phyloP scores from a whole-genome alignment of 1,140 invertebrate genomes.

The Cotesia typhae region DNA sequence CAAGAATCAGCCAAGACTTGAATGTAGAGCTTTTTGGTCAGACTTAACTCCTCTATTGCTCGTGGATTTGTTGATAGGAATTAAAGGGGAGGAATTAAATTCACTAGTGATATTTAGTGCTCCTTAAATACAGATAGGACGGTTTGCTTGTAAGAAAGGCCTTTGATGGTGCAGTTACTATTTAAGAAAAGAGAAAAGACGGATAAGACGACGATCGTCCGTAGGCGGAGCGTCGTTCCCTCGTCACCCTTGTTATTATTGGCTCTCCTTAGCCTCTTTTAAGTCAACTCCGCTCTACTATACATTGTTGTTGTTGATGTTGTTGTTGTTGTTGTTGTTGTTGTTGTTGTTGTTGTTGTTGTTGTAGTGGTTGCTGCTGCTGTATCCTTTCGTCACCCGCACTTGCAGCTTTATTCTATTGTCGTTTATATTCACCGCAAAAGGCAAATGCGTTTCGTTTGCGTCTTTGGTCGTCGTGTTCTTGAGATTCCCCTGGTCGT shows the following conservation, averaged over 20 bases:
- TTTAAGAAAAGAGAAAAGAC: slow-evolving; percentile 42
- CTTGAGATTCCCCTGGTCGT: background rate
- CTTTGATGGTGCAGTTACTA: background rate
- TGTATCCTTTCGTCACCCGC: slow-evolving; percentile 20
- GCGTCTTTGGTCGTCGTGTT: background rate
- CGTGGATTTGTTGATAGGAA: background rate
- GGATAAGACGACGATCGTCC: slow-evolving; percentile 45
- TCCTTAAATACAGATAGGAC: slow-evolving; percentile 32
- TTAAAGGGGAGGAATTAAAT: background rate
- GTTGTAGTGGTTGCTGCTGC: no score
- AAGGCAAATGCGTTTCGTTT: slow-evolving; percentile 34
- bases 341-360: background rate
- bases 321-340: no score
- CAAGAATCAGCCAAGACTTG: slow-evolving; percentile 7
- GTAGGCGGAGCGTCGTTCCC: slow-evolving; percentile 62
- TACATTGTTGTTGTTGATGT: slow-evolving; percentile 3
- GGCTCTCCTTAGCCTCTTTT: slow-evolving; percentile 37
- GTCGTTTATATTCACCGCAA: slow-evolving; percentile 16
- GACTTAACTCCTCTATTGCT: no score
- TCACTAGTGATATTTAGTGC: background rate
- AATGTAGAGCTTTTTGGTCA: slow-evolving; percentile 13
- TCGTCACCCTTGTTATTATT: slow-evolving; percentile 56
- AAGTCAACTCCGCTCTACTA: background rate
- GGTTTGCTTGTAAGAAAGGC: slow-evolving; percentile 24
- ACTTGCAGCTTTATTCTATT: slow-evolving; percentile 23